phyloP scores from a whole-genome alignment of 2,888 invertebrate genomes.

The Athalia circularis region DNA sequence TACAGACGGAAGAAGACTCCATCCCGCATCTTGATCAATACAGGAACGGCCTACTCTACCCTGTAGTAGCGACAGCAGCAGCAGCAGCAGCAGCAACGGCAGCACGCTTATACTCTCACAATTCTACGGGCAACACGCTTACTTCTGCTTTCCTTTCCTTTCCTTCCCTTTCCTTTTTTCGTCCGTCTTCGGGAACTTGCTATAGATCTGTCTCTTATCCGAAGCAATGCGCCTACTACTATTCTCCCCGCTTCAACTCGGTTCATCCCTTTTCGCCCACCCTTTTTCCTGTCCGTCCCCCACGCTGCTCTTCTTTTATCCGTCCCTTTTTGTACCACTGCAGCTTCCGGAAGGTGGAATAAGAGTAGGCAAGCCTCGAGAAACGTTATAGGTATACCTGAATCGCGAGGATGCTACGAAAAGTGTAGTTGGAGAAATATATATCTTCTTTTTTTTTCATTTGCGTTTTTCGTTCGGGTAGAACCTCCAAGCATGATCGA shows the following conservation, averaged over 20 bases:
- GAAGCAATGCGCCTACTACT: conserved; percentile 67
- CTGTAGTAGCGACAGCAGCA: conserved; percentile 22
- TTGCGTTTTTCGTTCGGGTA: neutral
- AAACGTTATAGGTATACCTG: neutral
- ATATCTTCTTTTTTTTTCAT: too few relatives aligned
- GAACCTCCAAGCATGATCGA: neutral
- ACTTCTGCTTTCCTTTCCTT: conserved; percentile 55
- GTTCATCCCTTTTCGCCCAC: conserved; percentile 52
- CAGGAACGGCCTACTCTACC: conserved; percentile 70
- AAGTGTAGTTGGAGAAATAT: too few relatives aligned
- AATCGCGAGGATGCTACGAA: neutral
- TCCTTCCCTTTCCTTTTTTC: conserved; percentile 50
- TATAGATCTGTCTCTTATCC: conserved; percentile 71
- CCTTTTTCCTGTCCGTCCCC: conserved; percentile 61
- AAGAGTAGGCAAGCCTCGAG: conserved; percentile 7
- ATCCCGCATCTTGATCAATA: conserved; percentile 73
- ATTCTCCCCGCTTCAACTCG: conserved; percentile 55
- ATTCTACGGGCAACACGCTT: conserved; percentile 54
- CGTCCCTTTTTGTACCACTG: conserved; percentile 35
- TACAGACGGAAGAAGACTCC: conserved; percentile 70
- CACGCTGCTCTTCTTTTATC: conserved; percentile 5
- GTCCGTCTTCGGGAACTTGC: conserved; percentile 51
- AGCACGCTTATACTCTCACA: conserved; percentile 23
- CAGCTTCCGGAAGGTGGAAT: conserved; percentile 22
- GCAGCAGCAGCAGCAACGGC: neutral